Percentiles rank a stretch among this genome's conserved stretches.
These are phyloP conservation scores for Ceratothoa steindachneri DNA, from an alignment of 2,888 invertebrate species.

Conservation along the genomic window DNA sequence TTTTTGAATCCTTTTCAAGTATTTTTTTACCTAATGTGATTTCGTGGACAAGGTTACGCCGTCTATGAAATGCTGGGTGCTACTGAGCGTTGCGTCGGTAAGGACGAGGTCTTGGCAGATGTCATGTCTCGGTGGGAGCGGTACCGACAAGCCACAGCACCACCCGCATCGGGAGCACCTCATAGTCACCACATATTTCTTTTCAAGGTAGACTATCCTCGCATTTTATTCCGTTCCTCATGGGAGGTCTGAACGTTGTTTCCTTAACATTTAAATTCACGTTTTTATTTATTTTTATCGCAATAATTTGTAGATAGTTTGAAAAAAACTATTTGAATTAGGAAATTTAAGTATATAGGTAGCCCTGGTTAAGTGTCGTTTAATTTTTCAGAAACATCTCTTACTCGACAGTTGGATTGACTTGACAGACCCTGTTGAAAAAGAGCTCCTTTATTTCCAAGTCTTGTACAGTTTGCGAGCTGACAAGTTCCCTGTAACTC, in stretches of 20 bases:
- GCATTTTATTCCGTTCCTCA: no score
- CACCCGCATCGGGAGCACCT: constrained; percentile 50
- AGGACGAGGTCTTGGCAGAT: constrained; percentile 85
- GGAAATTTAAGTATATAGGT: no score
- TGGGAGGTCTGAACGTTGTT: no score
- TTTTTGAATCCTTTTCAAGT: no score
- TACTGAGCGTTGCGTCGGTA: constrained; percentile 74
- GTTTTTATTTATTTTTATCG: no score
- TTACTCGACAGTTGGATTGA: constrained; percentile 76
- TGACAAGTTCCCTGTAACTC: constrained; percentile 86
- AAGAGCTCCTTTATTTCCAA: constrained; percentile 89
- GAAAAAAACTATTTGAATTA: no score
- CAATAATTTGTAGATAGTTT: no score
- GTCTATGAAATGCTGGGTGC: constrained; percentile 86
- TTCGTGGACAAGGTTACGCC: constrained; percentile 85
- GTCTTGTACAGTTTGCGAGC: constrained; percentile 82
- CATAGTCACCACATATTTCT: constrained; percentile 63
- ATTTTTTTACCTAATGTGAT: no score
- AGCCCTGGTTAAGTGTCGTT: no score
- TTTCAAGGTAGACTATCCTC: constrained; percentile 40
- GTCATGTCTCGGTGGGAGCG: constrained; percentile 94
- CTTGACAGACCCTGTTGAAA: constrained; percentile 79
- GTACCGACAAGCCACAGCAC: constrained; percentile 59
- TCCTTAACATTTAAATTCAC: no score
- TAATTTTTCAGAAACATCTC: constrained; percentile 66